phyloP scores from a whole-genome alignment of 1,140 invertebrate genomes.

The Microplitis mediator region DNA sequence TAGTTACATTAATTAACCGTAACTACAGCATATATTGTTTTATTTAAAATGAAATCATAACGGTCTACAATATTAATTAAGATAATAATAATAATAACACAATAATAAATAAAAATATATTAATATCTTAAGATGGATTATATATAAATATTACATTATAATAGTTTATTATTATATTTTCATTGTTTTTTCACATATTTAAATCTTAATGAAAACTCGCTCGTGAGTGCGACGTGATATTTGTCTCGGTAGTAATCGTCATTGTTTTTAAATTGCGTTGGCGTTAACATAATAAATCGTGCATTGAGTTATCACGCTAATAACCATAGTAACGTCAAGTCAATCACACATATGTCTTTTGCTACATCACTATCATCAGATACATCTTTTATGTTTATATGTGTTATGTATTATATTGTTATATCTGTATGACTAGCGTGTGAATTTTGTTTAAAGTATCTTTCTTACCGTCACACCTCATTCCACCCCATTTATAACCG shows the following conservation, averaged over 20 bases:
- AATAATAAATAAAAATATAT: not conserved
- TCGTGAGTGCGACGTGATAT: conserved; percentile 14
- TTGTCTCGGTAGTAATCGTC: not conserved
- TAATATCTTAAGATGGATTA: too few species aligned
- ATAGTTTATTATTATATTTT: not conserved
- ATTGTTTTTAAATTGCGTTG: conserved; percentile 6
- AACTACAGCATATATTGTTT: not conserved
- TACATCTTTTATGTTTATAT: too few species aligned
- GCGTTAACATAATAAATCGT: not conserved
- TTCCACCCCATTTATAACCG: conserved; percentile 26
- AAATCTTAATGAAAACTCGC: not conserved
- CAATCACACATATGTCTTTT: not conserved
- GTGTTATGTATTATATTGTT: not conserved
- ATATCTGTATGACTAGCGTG: conserved; percentile 1
- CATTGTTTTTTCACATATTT: not conserved
- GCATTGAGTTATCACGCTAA: not conserved
- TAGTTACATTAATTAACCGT: conserved; percentile 11
- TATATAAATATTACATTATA: too few species aligned
- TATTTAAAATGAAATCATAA: not conserved
- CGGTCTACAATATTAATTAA: not conserved
- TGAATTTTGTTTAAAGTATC: conserved; percentile 22
- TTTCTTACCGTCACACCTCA: conserved; percentile 25
- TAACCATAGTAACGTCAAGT: too few species aligned
- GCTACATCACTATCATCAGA: not conserved
- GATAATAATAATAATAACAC: not conserved